A percentile compares a stretch with the other conserved stretches of the same genome.
These are phyloP conservation scores for Pyrocephalus nanus DNA, from an alignment of 2,797 vertebrate genomes.

Conservation along the genomic window DNA sequence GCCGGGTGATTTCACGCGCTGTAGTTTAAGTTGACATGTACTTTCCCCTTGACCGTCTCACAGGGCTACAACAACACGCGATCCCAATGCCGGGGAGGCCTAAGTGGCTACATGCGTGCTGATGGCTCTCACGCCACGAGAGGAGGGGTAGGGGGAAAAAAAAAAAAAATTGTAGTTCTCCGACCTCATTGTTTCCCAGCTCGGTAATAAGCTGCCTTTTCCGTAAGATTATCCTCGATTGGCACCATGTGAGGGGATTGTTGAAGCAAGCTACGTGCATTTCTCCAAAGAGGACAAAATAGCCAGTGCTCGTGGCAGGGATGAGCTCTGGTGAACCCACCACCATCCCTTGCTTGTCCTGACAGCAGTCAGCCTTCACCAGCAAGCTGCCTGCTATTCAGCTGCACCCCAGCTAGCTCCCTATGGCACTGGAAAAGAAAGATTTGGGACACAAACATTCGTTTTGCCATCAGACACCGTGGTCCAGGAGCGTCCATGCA, in stretches of 20 bases:
- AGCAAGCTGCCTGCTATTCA: background rate
- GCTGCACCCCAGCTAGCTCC: background rate
- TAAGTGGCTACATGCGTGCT: accelerated
- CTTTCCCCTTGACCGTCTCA: background rate
- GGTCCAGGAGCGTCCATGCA: accelerated
- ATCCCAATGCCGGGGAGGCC: background rate
- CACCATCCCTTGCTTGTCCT: background rate
- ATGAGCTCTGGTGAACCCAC: background rate
- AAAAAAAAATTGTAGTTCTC: background rate
- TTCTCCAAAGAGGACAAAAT: accelerated
- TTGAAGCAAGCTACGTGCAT: accelerated
- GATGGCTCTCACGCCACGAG: background rate
- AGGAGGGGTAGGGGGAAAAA: background rate
- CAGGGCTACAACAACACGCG: accelerated
- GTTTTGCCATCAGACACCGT: background rate
- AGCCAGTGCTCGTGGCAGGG: accelerated
- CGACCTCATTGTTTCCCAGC: background rate
- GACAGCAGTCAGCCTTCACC: background rate
- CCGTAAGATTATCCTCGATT: background rate
- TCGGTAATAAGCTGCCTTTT: background rate
- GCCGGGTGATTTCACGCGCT: background rate
- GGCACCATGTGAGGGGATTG: background rate
- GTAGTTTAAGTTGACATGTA: background rate
- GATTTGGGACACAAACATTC: background rate
- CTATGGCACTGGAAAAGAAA: background rate